Evolutionary conservation across 2,113 vertebrate species (phyloP), one percentile per base, ranked within the genome.

Genomic region (Cephalopterus ornatus): DNA sequence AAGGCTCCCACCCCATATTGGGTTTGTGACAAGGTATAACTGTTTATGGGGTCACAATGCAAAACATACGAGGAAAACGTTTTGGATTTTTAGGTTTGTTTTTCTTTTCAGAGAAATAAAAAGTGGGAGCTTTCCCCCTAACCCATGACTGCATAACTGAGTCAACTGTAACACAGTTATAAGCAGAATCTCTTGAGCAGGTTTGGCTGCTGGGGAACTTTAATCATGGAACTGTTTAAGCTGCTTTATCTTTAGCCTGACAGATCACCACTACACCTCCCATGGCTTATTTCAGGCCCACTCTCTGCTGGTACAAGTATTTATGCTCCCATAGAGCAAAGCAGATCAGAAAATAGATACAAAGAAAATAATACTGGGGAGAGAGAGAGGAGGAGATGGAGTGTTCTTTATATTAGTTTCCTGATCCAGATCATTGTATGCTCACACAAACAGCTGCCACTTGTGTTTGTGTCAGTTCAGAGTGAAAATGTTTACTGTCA

Each of bases 121-220:
- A 89, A 37, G 7, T 4, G 8, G 8, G 8, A 83, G 18, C 35
- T 41, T 80, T 33, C 16, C 13, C 37, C 21, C 33, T 27, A 77
- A 41, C 5, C 10, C 0, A 0, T 30, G 23, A 66, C 49, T 37
- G 20, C 28, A 52, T 14, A 86, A n/a, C 21, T 47, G 23, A 77
- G n/a, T 49, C 65, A 86, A 71, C 23, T 1, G 0, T 12, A 59
- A 67, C 19, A 76, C 1, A 65, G 15, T 12, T 42, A 30, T 3
- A 3, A 90, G 50, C 42, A 61, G 62, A 81, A 58, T 20, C 24
- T 73, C 50, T 66, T 82, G 30, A 67, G 26, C 27, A 77, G 55
- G 35, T 53, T 52, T 66, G 46, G 42, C 46, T 89, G 77, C 9
- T 77, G 24, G 14, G 20, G 56, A 93, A 55, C 39, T 92, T 19